Percentiles rank a stretch among this genome's conserved stretches.
Evolutionary conservation across 2,888 invertebrate species (phyloP).

Genomic region (Timema podura): DNA sequence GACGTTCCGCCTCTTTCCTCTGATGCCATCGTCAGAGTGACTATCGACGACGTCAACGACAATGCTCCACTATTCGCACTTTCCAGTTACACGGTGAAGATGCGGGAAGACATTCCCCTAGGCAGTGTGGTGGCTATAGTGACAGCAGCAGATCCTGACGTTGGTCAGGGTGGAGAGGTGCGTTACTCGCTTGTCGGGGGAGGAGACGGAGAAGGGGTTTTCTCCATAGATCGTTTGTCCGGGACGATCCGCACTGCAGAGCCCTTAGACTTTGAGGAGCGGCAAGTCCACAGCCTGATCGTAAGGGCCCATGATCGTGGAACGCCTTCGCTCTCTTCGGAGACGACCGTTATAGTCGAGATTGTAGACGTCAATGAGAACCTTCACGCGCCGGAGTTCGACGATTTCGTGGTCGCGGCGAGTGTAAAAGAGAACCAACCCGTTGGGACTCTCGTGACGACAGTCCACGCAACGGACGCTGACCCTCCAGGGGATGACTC

Average conservation of each 20-base stretch:
- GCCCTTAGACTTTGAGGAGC: conserved; percentile 80
- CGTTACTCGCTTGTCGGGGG: conserved; percentile 67
- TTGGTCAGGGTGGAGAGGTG: conserved; percentile 75
- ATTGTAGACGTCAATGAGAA: conserved; percentile 95
- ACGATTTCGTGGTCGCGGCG: conserved; percentile 71
- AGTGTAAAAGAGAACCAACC: conserved; percentile 77
- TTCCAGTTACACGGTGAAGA: conserved; percentile 69
- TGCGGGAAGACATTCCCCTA: conserved; percentile 85
- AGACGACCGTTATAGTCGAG: conserved; percentile 78
- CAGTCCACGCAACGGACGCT: conserved; percentile 71
- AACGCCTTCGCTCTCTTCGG: conserved; percentile 71
- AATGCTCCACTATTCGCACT: conserved; percentile 79
- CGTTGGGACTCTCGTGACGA: conserved; percentile 70
- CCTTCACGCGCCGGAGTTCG: conserved; percentile 74
- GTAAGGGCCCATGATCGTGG: conserved; percentile 84
- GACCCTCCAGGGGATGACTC: conserved; percentile 80
- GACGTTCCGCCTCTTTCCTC: conserved; percentile 63
- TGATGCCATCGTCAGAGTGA: conserved; percentile 76
- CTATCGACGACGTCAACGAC: conserved; percentile 87
- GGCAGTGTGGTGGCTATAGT: conserved; percentile 85
- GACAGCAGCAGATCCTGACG: conserved; percentile 79
- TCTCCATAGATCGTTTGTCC: conserved; percentile 77
- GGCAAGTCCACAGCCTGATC: conserved; percentile 83
- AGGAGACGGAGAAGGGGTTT: conserved; percentile 55
- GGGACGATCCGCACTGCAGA: conserved; percentile 80